Evolutionary conservation across 1,140 invertebrate genomes (phyloP), one percentile per base, ranked within the genome.

Genomic region (Drosophila trapezifrons): DNA sequence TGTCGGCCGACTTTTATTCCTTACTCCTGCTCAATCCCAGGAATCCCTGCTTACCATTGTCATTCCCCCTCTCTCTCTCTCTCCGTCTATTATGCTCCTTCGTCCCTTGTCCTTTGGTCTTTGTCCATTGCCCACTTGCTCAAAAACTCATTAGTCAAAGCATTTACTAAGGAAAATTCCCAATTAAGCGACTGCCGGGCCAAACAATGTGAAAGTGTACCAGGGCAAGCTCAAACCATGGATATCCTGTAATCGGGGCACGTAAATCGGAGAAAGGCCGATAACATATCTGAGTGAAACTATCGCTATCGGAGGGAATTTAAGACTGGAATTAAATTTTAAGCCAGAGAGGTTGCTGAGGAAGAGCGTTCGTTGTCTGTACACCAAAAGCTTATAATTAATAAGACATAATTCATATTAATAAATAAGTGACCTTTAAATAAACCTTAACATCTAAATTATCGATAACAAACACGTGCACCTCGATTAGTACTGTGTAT

Each of bases 141-240:
- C 10, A 70, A 71, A 77, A 78, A 78, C 73, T 78, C 76, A 78
- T 78, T 78, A 78, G 76, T 78, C 76, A 77, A 77, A 32, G 64
- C 64, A 63, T 77, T 77, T 76, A 54, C 54, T 59, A 69, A 56
- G 25, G 58, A 73, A 63, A 63, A 74, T 74, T 77, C 74, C 51
- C 73, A 77, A 77, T 76, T 76, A 77, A 76, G 63, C 73, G 51
- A 37, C 45, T 62, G 43, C 58, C 47, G 49, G 29, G 64, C 25
- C 42, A 69, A 58, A 69, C 49, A 71, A 71, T 55, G 49, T 45
- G 18, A 55, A 29, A 22, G 13, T 20, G n/a, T 7, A 37, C 15
- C 27, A 1, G 2, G 3, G n/a, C 1, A 2, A 2, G 2, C 9
- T n/a, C 35, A 12, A 29, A 20, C 4, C 5, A 25, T n/a, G 17